A percentile compares a stretch with the other conserved stretches of the same genome.
phyloP scores from a whole-genome alignment of 2,113 vertebrate species.

The Thomomys bottae region DNA sequence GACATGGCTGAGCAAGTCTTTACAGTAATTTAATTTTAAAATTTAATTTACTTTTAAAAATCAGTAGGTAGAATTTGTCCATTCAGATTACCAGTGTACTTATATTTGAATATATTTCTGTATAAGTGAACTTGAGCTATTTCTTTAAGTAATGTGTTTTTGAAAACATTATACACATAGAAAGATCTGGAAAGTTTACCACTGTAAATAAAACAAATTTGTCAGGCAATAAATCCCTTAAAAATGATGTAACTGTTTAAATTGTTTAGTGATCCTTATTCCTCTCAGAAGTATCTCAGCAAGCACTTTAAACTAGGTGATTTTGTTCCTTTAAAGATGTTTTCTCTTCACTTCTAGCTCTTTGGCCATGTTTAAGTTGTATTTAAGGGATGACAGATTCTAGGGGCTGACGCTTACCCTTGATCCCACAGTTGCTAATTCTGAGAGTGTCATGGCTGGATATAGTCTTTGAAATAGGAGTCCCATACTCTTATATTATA shows the following conservation, averaged over 20 bases:
- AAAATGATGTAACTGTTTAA: background rate
- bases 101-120: background rate
- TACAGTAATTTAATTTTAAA: background rate
- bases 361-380: background rate
- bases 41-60: conserved; percentile 12
- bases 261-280: background rate
- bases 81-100: background rate
- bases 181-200: background rate
- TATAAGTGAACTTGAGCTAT: background rate
- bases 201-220: background rate
- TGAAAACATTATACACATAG: background rate
- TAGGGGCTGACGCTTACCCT: background rate
- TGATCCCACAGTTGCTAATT: background rate
- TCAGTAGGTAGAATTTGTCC: too few species aligned
- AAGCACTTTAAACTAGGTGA: background rate
- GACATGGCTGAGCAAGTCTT: background rate
- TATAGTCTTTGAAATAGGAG: background rate
- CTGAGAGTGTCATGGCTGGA: background rate
- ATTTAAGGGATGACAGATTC: background rate
- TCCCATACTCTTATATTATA: background rate
- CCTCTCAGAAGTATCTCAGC: background rate
- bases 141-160: background rate
- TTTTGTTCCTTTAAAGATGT: background rate
- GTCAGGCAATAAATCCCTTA: background rate
- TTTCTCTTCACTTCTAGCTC: background rate